phyloP scores from a whole-genome alignment of 2,797 vertebrate genomes.

The Rhynchotus rufescens region DNA sequence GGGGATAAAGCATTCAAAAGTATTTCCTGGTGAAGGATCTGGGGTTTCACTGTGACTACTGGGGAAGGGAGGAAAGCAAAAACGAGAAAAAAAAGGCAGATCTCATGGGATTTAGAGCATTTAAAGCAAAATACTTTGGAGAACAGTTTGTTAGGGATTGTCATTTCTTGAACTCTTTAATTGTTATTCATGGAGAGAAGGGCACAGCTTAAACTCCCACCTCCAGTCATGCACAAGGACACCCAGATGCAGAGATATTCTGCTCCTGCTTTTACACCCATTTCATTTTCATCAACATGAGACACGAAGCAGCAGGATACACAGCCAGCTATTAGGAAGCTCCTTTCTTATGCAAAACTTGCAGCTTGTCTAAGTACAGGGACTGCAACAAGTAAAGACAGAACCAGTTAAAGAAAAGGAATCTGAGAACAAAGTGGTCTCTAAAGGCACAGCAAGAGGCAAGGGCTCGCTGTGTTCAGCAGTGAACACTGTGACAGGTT shows the following conservation, averaged over 20 bases:
- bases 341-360: slow-evolving; percentile 67
- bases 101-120: background rate
- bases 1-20: background rate
- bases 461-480: background rate
- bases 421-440: slow-evolving; percentile 33
- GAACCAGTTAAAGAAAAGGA: slow-evolving; percentile 41
- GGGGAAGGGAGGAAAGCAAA: background rate
- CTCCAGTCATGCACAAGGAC: slow-evolving; percentile 8
- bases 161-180: background rate
- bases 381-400: slow-evolving; percentile 25
- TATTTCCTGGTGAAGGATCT: background rate
- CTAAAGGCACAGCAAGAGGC: slow-evolving; percentile 61
- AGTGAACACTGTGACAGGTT: slow-evolving; percentile 21
- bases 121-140: background rate
- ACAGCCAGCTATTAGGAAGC: slow-evolving; percentile 21
- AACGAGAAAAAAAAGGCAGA: background rate
- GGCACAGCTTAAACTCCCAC: slow-evolving; percentile 6
- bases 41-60: background rate
- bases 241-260: slow-evolving; percentile 24
- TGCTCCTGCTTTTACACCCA: slow-evolving; percentile 44
- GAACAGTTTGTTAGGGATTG: background rate
- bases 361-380: slow-evolving; percentile 40
- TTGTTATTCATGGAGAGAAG: background rate
- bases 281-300: slow-evolving; percentile 55
- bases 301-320: slow-evolving; percentile 53